Conservation (phyloP, 2,113 vertebrate species). For the Tachysurus vachellii region DNA sequence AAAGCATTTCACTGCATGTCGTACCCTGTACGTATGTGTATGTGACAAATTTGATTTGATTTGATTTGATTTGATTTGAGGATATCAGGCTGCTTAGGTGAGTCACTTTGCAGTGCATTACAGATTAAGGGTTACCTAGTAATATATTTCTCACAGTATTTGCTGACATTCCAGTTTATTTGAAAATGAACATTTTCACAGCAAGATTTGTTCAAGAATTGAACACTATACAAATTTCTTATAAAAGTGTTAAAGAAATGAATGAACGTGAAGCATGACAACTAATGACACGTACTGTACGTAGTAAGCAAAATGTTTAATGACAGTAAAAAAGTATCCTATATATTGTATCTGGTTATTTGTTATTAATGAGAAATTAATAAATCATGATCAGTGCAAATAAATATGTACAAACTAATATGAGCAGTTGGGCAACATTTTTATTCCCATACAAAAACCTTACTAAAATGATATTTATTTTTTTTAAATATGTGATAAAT, state of each 20-base stretch:
- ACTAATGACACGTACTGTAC: not conserved
- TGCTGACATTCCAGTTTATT: not conserved
- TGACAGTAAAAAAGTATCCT: not conserved
- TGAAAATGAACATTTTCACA: not conserved
- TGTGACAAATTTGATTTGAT: too few species aligned
- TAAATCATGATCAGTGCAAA: not conserved
- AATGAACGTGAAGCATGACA: not conserved
- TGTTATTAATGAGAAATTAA: not conserved
- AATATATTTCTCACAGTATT: not conserved
- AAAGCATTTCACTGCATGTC: too few species aligned
- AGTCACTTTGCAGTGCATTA: not conserved
- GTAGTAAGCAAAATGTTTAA: conserved; percentile 3
- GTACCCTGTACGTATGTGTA: too few species aligned
- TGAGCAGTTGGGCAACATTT: not conserved
- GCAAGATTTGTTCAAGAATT: not conserved
- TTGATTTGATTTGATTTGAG: too few species aligned
- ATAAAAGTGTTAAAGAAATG: not conserved
- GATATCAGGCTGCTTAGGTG: not conserved
- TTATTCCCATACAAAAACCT: not conserved
- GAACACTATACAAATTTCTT: not conserved
- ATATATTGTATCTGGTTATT: not conserved
- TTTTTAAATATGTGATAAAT: not conserved
- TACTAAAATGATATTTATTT: not conserved
- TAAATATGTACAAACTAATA: not conserved
- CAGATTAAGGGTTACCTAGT: not conserved